Percentiles rank a stretch among this genome's conserved stretches.
Evolutionary conservation across 1,140 invertebrate species (phyloP).

Genomic region (Phenacoccus solenopsis): DNA sequence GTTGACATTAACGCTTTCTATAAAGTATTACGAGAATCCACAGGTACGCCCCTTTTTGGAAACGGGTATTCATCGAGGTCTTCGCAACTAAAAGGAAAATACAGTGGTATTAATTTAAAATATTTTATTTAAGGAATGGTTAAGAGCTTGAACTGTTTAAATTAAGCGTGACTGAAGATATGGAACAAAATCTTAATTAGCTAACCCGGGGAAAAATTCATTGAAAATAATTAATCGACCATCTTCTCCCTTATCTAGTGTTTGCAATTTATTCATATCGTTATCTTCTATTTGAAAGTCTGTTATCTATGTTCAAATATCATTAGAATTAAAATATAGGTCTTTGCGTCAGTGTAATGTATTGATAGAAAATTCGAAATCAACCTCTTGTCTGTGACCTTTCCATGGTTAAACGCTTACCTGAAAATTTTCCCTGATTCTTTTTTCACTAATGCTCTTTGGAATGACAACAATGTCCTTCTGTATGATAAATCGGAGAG

Average conservation of each 20-base stretch:
- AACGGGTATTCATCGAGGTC: no score
- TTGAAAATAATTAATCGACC: slow-evolving; percentile 44
- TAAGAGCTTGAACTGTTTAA: no score
- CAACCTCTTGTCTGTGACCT: no score
- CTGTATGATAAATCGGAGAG: slow-evolving; percentile 44
- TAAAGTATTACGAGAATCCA: no score
- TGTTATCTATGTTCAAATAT: slow-evolving; percentile 31
- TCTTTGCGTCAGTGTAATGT: neutral
- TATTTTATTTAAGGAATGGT: no score
- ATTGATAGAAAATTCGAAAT: no score
- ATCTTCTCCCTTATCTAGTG: slow-evolving; percentile 38
- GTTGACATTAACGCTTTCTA: no score
- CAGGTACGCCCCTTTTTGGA: no score
- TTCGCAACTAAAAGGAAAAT: no score
- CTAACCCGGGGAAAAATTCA: neutral
- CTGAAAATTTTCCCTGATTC: slow-evolving; percentile 44
- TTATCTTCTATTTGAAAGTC: slow-evolving; percentile 41
- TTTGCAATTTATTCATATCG: slow-evolving; percentile 39
- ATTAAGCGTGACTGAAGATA: no score
- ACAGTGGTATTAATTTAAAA: no score
- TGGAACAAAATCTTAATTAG: no score
- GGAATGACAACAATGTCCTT: slow-evolving; percentile 44
- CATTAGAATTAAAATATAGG: neutral
- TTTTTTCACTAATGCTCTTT: slow-evolving; percentile 41
- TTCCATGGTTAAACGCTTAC: slow-evolving; percentile 23